These are phyloP conservation scores for Oncorhynchus kisutch DNA, from an alignment of 2,113 vertebrate species.

Conservation along the genomic window DNA sequence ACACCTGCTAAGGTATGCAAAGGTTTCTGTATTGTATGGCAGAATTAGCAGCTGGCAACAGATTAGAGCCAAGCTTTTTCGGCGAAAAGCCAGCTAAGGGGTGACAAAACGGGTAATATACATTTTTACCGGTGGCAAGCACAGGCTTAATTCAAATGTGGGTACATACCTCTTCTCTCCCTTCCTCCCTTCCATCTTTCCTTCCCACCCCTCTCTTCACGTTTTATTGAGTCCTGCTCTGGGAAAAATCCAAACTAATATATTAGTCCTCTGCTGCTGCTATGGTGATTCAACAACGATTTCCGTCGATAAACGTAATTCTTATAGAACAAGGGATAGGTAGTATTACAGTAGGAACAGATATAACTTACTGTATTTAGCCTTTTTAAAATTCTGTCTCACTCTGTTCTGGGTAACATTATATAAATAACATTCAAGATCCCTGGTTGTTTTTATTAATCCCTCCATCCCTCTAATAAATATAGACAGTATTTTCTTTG, in stretches of 20 bases:
- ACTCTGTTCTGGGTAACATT: too few relatives aligned
- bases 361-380: too few relatives aligned
- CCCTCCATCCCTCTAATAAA: constrained; percentile 7
- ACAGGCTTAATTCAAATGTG: constrained; percentile 39
- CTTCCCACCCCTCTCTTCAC: too few relatives aligned
- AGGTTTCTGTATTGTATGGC: constrained; percentile 6
- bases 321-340: too few relatives aligned
- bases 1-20: constrained; percentile 2
- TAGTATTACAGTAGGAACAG: too few relatives aligned
- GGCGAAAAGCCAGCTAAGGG: not conserved
- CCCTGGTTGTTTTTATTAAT: constrained; percentile 17
- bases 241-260: constrained; percentile 38
- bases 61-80: constrained; percentile 2
- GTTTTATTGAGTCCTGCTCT: constrained; percentile 15
- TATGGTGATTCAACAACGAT: too few relatives aligned
- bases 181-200: not conserved
- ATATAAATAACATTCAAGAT: not conserved
- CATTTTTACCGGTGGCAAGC: constrained; percentile 37
- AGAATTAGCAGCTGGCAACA: constrained; percentile 1
- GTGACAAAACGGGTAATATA: constrained; percentile 44
- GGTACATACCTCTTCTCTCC: constrained; percentile 32
- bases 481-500: not conserved
- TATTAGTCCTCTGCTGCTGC: constrained; percentile 21
- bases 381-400: too few relatives aligned
- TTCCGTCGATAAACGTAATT: not conserved